Percentiles rank a stretch among this genome's conserved stretches.
Conservation (phyloP, 1,140 invertebrate species). For the Apis dorsata region DNA sequence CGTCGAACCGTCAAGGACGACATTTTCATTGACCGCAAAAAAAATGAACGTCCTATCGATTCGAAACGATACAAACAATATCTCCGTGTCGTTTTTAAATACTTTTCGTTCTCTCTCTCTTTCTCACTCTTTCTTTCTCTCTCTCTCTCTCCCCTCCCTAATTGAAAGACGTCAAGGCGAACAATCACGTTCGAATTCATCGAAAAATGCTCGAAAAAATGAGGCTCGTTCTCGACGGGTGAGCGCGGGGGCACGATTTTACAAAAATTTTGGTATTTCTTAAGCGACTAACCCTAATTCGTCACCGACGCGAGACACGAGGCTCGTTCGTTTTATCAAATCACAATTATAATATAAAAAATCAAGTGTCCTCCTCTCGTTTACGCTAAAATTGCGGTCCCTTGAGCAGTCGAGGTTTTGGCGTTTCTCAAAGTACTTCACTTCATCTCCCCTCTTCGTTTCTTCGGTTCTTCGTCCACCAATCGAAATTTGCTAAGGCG, state of each 20-base stretch:
- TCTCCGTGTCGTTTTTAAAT: background rate
- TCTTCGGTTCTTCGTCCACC: background rate
- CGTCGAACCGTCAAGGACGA: slow-evolving; percentile 43
- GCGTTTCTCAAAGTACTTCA: slow-evolving; percentile 23
- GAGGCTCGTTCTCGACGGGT: background rate
- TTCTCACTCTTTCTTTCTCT: no score
- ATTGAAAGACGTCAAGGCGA: slow-evolving; percentile 3
- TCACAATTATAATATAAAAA: slow-evolving; percentile 51
- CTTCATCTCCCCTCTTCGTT: no score
- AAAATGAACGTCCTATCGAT: slow-evolving; percentile 56
- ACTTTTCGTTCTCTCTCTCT: no score
- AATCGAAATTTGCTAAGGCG: no score
- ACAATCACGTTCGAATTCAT: slow-evolving; percentile 5
- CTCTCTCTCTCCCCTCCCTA: no score
- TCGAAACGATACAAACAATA: slow-evolving; percentile 14
- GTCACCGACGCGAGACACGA: slow-evolving; percentile 21
- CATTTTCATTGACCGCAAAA: slow-evolving; percentile 62
- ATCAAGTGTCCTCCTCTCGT: slow-evolving; percentile 18
- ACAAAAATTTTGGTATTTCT: slow-evolving; percentile 28
- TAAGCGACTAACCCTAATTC: slow-evolving; percentile 27
- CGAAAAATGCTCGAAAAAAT: slow-evolving; percentile 5
- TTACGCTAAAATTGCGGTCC: background rate
- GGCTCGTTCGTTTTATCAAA: slow-evolving; percentile 32
- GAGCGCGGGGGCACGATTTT: slow-evolving; percentile 23
- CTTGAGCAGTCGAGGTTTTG: slow-evolving; percentile 53